These are phyloP conservation scores for Anolis carolinensis DNA, from an alignment of 2,113 vertebrate species.

Conservation along the genomic window DNA sequence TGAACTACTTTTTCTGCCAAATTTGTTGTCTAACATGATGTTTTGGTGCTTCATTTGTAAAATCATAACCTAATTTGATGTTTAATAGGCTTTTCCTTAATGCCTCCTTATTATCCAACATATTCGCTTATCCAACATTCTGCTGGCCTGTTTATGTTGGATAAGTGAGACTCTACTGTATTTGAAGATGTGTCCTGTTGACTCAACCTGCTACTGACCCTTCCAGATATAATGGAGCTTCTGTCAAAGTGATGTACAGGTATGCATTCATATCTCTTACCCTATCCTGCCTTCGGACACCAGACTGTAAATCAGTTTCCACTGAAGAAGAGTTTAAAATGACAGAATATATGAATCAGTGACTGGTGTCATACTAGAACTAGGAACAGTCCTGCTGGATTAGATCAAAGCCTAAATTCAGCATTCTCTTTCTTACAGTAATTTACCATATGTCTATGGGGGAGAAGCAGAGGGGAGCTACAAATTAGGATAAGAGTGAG, in stretches of 20 bases:
- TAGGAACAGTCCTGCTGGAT: background rate
- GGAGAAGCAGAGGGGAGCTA: too few relatives aligned
- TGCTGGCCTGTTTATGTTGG: too few relatives aligned
- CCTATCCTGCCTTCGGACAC: slow-evolving; percentile 18
- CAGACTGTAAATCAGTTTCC: background rate
- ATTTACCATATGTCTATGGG: background rate
- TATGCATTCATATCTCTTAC: background rate
- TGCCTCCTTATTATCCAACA: too few relatives aligned
- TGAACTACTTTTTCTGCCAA: too few relatives aligned
- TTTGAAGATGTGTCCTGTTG: background rate
- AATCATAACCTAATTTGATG: too few relatives aligned
- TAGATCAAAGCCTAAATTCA: background rate
- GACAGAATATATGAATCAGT: background rate
- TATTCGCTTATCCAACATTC: too few relatives aligned
- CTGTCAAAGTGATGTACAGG: background rate
- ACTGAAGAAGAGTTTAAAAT: background rate
- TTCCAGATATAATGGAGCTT: background rate
- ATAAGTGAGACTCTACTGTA: too few relatives aligned
- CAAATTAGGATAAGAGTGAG: background rate
- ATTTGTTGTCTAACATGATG: too few relatives aligned
- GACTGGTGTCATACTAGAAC: background rate
- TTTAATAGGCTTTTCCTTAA: too few relatives aligned
- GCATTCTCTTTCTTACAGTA: background rate
- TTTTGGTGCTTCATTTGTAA: too few relatives aligned
- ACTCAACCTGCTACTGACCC: background rate